phyloP scores from a whole-genome alignment of 2,113 vertebrate species.

The Lasiurus cinereus region DNA sequence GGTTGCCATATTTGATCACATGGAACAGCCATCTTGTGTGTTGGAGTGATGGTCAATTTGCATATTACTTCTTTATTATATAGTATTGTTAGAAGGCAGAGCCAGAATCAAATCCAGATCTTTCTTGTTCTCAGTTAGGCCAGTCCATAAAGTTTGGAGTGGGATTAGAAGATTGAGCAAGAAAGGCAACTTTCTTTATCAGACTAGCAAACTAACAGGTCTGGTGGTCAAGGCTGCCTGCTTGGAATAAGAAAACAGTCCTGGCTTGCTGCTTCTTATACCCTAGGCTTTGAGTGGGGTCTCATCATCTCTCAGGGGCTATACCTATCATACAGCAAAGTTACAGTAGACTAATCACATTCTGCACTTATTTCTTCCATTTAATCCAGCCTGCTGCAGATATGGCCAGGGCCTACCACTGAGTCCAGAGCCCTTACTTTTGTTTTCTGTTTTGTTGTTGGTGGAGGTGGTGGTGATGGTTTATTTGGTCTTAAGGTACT shows the following conservation, averaged over 20 bases:
- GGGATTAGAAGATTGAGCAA: not conserved
- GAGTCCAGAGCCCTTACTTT: not conserved
- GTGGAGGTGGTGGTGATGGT: not conserved
- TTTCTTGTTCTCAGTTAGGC: not conserved
- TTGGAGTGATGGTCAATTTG: too few species aligned
- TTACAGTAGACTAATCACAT: not conserved
- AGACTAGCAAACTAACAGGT: not conserved
- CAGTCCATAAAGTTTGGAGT: not conserved
- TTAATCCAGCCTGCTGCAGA: not conserved
- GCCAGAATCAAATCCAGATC: not conserved
- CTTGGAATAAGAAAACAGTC: not conserved
- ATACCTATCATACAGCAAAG: not conserved
- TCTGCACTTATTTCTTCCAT: not conserved
- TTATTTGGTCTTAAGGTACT: not conserved
- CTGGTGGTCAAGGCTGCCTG: not conserved
- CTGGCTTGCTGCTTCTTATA: not conserved
- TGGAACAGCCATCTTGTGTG: too few species aligned
- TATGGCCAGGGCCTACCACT: not conserved
- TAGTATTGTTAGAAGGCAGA: not conserved
- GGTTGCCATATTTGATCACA: too few species aligned
- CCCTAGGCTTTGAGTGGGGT: not conserved
- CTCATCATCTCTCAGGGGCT: not conserved
- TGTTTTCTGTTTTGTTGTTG: not conserved
- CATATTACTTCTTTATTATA: too few species aligned
- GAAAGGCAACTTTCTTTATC: conserved; percentile 7